A percentile compares a stretch with the other conserved stretches of the same genome.
Conservation (phyloP, 2,113 vertebrate species). For the Microcebus murinus region DNA sequence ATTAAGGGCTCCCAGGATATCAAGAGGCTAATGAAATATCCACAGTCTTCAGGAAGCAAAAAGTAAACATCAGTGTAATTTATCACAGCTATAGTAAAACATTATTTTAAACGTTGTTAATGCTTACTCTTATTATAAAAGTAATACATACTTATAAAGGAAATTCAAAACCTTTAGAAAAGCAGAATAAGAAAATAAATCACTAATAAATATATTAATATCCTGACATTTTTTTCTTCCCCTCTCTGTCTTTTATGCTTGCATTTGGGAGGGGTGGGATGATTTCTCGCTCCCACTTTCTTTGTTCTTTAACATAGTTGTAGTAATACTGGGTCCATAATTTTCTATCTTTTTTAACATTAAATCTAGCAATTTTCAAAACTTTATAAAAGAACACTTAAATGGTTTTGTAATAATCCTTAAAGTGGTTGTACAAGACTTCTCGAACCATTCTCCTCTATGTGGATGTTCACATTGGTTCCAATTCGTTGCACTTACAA, state of each 20-base stretch:
- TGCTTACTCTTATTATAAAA: slow-evolving; percentile 55
- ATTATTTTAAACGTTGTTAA: background rate
- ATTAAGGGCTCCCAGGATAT: slow-evolving; percentile 31
- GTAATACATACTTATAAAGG: background rate
- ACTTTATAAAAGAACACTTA: slow-evolving; percentile 36
- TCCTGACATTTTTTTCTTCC: background rate
- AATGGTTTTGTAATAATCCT: slow-evolving; percentile 28
- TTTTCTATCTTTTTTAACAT: background rate
- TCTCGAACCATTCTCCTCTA: background rate
- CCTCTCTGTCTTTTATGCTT: slow-evolving; percentile 16
- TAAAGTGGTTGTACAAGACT: slow-evolving; percentile 14
- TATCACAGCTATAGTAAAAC: background rate
- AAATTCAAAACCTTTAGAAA: slow-evolving; percentile 53
- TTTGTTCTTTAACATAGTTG: background rate
- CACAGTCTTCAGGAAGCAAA: slow-evolving; percentile 35
- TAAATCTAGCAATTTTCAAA: slow-evolving; percentile 50
- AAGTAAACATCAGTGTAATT: background rate
- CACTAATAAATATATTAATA: background rate
- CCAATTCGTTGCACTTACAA: background rate
- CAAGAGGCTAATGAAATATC: slow-evolving; percentile 51
- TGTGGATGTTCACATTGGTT: background rate
- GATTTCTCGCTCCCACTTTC: background rate
- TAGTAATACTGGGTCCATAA: background rate
- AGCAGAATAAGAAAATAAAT: slow-evolving; percentile 44
- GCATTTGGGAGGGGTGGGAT: background rate